These are phyloP conservation scores for Bruchidius siliquastri DNA, from an alignment of 2,888 invertebrate species.

Conservation along the genomic window DNA sequence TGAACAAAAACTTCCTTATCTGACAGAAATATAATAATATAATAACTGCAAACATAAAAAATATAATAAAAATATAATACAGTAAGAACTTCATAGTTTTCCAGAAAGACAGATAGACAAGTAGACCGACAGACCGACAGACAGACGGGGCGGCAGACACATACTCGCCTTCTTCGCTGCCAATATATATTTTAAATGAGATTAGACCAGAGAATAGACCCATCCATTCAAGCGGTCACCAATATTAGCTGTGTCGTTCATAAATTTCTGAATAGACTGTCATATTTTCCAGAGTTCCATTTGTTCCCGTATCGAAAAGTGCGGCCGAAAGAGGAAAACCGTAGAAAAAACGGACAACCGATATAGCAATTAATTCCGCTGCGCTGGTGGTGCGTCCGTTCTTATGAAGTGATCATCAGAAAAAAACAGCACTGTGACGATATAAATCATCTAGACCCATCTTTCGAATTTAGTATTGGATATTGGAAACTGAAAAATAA, in stretches of 20 bases:
- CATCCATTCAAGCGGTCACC: neutral
- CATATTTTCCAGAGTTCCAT: neutral
- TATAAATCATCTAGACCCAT: neutral
- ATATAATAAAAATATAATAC: too few species aligned
- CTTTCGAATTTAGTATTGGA: neutral
- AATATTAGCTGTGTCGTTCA: neutral
- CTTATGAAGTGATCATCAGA: neutral
- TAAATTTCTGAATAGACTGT: neutral
- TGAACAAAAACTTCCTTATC: too few species aligned
- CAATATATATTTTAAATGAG: neutral
- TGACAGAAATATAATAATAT: too few species aligned
- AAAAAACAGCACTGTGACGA: neutral
- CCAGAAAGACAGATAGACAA: too few species aligned
- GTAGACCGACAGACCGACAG: too few species aligned
- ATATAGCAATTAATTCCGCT: neutral
- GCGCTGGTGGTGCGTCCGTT: neutral
- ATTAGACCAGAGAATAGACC: neutral
- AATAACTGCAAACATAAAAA: too few species aligned
- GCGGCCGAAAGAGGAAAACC: neutral
- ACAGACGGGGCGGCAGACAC: too few species aligned
- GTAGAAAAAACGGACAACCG: neutral
- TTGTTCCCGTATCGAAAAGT: neutral
- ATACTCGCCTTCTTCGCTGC: too few species aligned
- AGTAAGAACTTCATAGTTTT: too few species aligned
- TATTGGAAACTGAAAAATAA: neutral